A percentile compares a stretch with the other conserved stretches of the same genome.
phyloP scores from a whole-genome alignment of 2,888 invertebrate genomes.

The Cynaeus angustus region DNA sequence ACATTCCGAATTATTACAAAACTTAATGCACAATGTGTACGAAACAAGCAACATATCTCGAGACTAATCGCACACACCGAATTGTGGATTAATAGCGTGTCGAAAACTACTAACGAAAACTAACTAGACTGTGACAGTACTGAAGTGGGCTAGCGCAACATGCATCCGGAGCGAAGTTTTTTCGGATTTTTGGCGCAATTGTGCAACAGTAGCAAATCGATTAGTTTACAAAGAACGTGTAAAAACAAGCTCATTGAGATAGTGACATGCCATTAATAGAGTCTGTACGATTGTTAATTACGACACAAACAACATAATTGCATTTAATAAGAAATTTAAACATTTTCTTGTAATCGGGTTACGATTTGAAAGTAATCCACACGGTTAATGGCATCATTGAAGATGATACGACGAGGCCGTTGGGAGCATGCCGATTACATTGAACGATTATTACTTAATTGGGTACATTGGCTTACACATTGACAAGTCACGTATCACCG shows the following conservation, averaged over 20 bases:
- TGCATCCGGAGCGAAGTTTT: constrained; percentile 17
- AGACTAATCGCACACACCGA: constrained; percentile 1
- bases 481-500: constrained; percentile 44
- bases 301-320: constrained; percentile 56
- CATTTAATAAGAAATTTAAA: constrained; percentile 56
- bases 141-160: background rate
- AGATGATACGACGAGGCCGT: constrained; percentile 56
- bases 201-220: constrained; percentile 27
- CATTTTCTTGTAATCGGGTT: constrained; percentile 57
- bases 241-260: constrained; percentile 44
- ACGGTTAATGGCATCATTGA: constrained; percentile 56
- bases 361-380: constrained; percentile 58
- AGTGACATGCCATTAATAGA: constrained; percentile 39
- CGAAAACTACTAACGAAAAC: constrained; percentile 39
- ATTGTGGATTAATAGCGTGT: constrained; percentile 8
- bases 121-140: constrained; percentile 30
- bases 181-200: constrained; percentile 17
- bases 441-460: constrained; percentile 50
- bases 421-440: constrained; percentile 48
- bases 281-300: constrained; percentile 53
- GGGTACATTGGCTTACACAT: constrained; percentile 42
- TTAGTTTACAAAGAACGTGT: constrained; percentile 25
- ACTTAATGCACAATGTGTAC: constrained; percentile 42
- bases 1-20: constrained; percentile 61
- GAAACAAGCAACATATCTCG: constrained; percentile 51